A percentile compares a stretch with the other conserved stretches of the same genome.
Evolutionary conservation across 2,888 invertebrate species (phyloP).

Genomic region (Synergus gifuensis): DNA sequence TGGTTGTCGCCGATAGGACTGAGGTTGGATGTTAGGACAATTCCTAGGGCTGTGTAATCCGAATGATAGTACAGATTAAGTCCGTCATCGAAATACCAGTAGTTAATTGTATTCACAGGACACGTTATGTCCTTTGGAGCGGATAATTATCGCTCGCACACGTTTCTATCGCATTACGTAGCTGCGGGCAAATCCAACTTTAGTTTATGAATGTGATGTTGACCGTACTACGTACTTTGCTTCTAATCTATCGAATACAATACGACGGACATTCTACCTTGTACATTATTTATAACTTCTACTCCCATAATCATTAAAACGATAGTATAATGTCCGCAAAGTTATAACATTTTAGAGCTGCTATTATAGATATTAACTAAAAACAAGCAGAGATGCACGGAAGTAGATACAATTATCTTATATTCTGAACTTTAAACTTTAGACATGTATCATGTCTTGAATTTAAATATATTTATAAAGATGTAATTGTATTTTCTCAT

Average conservation of each 20-base stretch:
- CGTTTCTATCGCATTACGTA: conserved; percentile 49
- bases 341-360: background rate
- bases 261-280: background rate
- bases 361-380: background rate
- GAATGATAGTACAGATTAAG: conserved; percentile 67
- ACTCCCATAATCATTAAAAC: background rate
- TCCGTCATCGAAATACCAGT: conserved; percentile 61
- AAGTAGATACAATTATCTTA: too few relatives aligned
- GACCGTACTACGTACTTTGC: background rate
- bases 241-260: background rate
- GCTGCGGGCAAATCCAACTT: background rate
- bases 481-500: background rate
- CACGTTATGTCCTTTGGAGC: conserved; percentile 56
- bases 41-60: conserved; percentile 61
- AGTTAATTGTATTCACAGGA: conserved; percentile 64
- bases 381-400: background rate
- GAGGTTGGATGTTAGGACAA: conserved; percentile 44
- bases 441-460: background rate
- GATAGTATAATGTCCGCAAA: background rate
- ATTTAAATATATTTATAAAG: background rate
- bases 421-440: background rate
- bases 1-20: conserved; percentile 50
- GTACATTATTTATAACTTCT: background rate
- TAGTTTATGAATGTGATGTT: background rate
- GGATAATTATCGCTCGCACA: conserved; percentile 60